Evolutionary conservation across 2,888 invertebrate genomes (phyloP).

Genomic region (Elegia similella): DNA sequence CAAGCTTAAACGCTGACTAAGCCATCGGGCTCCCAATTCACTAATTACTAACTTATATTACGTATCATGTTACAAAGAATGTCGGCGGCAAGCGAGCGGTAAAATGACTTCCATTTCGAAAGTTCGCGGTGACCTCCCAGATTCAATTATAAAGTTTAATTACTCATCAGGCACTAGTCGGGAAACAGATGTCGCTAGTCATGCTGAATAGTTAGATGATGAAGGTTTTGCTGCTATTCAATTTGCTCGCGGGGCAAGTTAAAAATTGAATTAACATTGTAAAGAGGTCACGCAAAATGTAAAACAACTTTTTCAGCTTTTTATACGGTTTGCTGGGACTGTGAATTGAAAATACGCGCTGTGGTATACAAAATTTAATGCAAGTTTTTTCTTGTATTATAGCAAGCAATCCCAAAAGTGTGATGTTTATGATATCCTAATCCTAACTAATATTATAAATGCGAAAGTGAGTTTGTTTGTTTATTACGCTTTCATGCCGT

Average conservation of each 20-base stretch:
- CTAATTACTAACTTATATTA: conserved; percentile 5
- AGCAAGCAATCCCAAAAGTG: too few species aligned
- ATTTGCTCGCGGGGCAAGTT: conserved; percentile 21
- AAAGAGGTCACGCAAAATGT: not conserved
- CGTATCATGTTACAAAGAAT: conserved; percentile 13
- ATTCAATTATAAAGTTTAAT: conserved; percentile 61
- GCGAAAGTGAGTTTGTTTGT: too few species aligned
- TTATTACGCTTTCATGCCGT: too few species aligned
- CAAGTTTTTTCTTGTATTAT: too few species aligned
- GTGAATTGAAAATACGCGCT: too few species aligned
- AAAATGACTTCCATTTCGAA: conserved; percentile 17
- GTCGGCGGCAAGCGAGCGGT: not conserved
- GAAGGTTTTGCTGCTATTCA: conserved; percentile 19
- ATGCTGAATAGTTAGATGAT: conserved; percentile 16
- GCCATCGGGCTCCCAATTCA: too few species aligned
- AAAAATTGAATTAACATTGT: conserved; percentile 19
- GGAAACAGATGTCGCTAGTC: conserved; percentile 30
- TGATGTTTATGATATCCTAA: too few species aligned
- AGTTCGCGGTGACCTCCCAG: conserved; percentile 34
- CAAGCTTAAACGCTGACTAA: too few species aligned
- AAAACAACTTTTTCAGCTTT: not conserved
- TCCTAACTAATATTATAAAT: too few species aligned
- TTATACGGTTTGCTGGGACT: too few species aligned
- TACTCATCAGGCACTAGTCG: conserved; percentile 35
- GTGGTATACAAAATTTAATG: too few species aligned